A percentile compares a stretch with the other conserved stretches of the same genome.
phyloP scores from a whole-genome alignment of 2,113 vertebrate species.

The Otus sunia region DNA sequence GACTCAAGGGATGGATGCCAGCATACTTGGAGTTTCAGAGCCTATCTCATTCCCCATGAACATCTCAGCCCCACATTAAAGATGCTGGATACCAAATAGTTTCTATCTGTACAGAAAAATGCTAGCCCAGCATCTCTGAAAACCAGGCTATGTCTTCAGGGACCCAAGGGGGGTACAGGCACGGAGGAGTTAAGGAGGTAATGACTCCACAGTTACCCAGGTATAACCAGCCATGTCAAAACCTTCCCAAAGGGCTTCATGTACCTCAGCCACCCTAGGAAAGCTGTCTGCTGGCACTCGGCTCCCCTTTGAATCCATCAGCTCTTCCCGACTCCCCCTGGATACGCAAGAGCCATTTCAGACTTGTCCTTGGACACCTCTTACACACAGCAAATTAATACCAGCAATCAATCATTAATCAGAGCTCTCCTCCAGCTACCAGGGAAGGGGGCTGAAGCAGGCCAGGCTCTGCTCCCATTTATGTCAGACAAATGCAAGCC shows the following conservation, averaged over 20 bases:
- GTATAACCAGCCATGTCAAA: neutral
- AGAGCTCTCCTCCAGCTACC: constrained; percentile 12
- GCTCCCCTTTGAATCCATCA: neutral
- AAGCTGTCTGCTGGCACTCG: neutral
- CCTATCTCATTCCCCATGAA: neutral
- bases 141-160: neutral
- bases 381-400: constrained; percentile 42
- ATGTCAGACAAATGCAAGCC: constrained; percentile 45
- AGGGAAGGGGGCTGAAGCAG: neutral
- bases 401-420: constrained; percentile 4
- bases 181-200: neutral
- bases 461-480: constrained; percentile 44
- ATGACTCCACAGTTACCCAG: neutral
- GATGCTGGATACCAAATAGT: neutral
- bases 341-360: neutral
- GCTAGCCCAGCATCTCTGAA: neutral
- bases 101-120: neutral
- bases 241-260: neutral
- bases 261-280: neutral
- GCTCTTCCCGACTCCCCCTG: neutral
- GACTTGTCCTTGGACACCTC: constrained; percentile 30
- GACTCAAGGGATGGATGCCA: neutral
- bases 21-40: neutral
- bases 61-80: neutral
- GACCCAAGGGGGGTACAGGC: neutral